Conservation (phyloP, 2,113 vertebrate species). For the Ameiurus melas region DNA sequence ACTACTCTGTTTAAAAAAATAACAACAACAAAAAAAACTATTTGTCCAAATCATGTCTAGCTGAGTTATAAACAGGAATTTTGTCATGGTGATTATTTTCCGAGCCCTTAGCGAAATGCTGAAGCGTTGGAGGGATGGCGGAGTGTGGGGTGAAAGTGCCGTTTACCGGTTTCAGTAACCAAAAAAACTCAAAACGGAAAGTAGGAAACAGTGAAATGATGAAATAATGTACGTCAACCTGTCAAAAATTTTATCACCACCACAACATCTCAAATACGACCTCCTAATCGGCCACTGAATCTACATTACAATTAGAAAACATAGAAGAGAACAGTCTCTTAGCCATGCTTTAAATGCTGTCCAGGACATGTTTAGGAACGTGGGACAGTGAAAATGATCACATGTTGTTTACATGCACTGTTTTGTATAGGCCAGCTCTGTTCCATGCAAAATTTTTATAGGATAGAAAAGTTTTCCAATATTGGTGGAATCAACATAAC, state of each 20-base stretch:
- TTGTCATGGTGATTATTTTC: conserved; percentile 68
- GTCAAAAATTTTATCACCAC: not conserved
- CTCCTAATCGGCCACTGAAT: not conserved
- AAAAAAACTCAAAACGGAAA: conserved; percentile 65
- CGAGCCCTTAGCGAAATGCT: conserved; percentile 55
- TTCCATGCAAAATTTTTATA: not conserved
- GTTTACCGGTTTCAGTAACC: conserved; percentile 56
- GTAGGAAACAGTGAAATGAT: conserved; percentile 60
- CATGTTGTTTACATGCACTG: not conserved
- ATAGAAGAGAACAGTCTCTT: not conserved
- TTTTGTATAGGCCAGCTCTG: not conserved
- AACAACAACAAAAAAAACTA: not conserved
- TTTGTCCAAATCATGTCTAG: not conserved
- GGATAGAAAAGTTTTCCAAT: not conserved
- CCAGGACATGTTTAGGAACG: not conserved
- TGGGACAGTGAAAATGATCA: not conserved
- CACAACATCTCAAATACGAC: conserved; percentile 2
- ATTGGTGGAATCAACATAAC: not conserved
- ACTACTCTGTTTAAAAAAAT: not conserved
- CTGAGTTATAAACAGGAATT: conserved; percentile 69
- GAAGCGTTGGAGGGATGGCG: conserved; percentile 61
- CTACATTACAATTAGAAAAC: not conserved
- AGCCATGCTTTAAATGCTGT: not conserved
- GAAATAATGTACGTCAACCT: conserved; percentile 53
- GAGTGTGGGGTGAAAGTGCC: conserved; percentile 63